phyloP scores from a whole-genome alignment of 2,113 vertebrate species.

The Sterna hirundo region DNA sequence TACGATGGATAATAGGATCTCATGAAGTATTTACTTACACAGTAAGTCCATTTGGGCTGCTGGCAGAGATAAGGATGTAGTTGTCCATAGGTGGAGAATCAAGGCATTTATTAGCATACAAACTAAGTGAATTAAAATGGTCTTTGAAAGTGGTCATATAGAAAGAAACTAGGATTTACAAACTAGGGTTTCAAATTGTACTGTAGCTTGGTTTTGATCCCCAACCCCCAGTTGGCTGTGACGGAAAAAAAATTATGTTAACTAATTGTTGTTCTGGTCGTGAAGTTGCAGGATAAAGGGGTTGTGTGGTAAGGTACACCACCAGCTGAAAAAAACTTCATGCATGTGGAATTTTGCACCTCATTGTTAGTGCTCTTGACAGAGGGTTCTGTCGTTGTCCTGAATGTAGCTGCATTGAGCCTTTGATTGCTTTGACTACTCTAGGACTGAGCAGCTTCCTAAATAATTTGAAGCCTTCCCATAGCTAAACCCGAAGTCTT shows the following conservation, averaged over 20 bases:
- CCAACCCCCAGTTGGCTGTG: not conserved
- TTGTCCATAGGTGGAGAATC: no score
- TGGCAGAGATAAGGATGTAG: not conserved
- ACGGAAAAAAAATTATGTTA: not conserved
- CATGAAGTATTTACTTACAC: not conserved
- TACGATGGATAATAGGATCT: not conserved
- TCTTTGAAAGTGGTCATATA: not conserved
- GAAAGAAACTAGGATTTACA: not conserved
- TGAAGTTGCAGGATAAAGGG: not conserved
- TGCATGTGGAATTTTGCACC: not conserved
- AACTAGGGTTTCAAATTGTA: not conserved
- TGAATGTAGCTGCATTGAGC: rapidly evolving
- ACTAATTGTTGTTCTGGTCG: not conserved
- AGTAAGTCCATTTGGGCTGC: not conserved
- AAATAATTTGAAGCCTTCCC: not conserved
- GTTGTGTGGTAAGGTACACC: not conserved
- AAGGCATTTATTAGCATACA: not conserved
- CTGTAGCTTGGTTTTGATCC: not conserved
- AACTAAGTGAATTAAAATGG: not conserved
- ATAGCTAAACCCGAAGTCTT: not conserved
- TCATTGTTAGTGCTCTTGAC: not conserved
- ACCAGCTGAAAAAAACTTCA: not conserved
- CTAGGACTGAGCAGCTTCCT: not conserved
- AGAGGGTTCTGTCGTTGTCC: not conserved
- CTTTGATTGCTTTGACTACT: not conserved